Conservation (phyloP, 2,797 vertebrate species). For the Dendrocincla tyrannina region DNA sequence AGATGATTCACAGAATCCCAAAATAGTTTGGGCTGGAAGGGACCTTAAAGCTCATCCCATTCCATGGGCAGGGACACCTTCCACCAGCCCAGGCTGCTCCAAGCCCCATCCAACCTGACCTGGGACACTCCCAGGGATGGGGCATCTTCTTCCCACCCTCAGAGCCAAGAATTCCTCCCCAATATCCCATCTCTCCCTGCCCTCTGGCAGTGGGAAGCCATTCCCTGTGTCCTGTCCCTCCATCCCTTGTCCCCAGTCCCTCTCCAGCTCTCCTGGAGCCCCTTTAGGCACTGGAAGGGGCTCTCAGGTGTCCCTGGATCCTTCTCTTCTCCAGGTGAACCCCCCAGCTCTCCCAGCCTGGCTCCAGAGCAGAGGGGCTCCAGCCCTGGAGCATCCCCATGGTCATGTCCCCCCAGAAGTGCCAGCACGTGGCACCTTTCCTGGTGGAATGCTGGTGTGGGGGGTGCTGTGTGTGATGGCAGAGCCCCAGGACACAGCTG, state of each 20-base stretch:
- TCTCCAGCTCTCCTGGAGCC: background rate
- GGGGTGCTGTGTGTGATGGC: background rate
- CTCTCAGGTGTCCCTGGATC: background rate
- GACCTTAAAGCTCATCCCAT: background rate
- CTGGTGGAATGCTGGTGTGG: background rate
- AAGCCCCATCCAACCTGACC: background rate
- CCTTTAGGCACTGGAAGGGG: accelerated
- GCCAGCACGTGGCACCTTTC: accelerated
- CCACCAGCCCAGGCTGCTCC: background rate
- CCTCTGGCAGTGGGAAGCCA: background rate
- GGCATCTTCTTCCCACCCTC: background rate
- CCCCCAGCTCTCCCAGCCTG: background rate
- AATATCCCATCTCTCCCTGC: background rate
- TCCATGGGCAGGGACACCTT: background rate
- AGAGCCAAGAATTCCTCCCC: accelerated
- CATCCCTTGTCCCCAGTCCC: background rate
- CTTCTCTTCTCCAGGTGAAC: background rate
- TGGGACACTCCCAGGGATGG: background rate
- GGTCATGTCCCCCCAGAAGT: background rate
- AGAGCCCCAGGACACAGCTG: background rate
- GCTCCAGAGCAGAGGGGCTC: background rate
- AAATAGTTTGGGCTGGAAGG: background rate
- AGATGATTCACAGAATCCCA: background rate
- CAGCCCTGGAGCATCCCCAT: accelerated
- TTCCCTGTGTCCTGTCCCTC: background rate